Conservation (phyloP, 2,113 vertebrate species). For the Lycaon pictus region DNA sequence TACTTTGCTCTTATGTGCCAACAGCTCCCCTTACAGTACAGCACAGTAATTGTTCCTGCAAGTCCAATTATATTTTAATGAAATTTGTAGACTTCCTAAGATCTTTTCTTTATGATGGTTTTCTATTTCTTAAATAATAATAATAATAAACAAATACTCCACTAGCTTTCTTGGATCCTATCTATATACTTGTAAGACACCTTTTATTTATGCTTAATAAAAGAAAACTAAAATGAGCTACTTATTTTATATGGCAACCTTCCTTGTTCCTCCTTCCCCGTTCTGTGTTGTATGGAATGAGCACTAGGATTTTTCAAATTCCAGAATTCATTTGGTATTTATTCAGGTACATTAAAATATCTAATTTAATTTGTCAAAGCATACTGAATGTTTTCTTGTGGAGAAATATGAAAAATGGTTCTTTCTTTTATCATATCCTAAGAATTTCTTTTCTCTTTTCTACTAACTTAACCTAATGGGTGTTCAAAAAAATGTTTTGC, state of each 20-base stretch:
- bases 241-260: conserved; percentile 52
- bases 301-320: conserved; percentile 51
- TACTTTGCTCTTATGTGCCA: conserved; percentile 82
- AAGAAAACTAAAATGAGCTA: conserved; percentile 43
- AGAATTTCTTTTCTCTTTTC: conserved; percentile 48
- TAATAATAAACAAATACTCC: neutral
- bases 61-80: conserved; percentile 79
- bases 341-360: neutral
- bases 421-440: conserved; percentile 33
- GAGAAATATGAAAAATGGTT: conserved; percentile 58
- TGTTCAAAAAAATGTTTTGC: neutral
- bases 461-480: neutral
- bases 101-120: conserved; percentile 74
- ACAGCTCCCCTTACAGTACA: conserved; percentile 90
- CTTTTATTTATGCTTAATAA: conserved; percentile 54
- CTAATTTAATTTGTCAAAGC: conserved; percentile 59
- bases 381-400: neutral
- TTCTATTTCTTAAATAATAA: conserved; percentile 52
- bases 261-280: neutral
- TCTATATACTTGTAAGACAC: conserved; percentile 59
- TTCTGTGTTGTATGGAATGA: conserved; percentile 47
- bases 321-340: conserved; percentile 44
- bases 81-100: conserved; percentile 71
- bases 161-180: conserved; percentile 54
- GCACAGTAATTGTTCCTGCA: conserved; percentile 85